Base-by-base conservation (phyloP, 2,888 invertebrate genomes). In the Meganola albula region DNA sequence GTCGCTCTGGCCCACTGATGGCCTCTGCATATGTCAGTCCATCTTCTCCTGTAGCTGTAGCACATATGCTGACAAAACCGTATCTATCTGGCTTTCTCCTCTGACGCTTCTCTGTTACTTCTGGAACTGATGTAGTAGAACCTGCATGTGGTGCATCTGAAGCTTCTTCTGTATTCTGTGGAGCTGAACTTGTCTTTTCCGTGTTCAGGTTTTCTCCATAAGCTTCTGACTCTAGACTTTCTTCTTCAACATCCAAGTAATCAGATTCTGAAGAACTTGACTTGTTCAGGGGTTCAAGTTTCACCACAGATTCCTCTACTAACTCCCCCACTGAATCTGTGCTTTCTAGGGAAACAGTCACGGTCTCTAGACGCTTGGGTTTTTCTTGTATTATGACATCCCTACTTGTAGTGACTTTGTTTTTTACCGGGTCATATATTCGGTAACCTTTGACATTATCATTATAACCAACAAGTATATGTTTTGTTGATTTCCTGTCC, bases 401-500 rank as follows among this genome's bases (percentile, higher is more conserved):
- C 38, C 51, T 34, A 31, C 39, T 46, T n/a, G 40, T 46, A 25
- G 31, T 41, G 22, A 57, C 35, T 10, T 13, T 22, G 30, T 43
- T 45, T 12, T 32, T 27, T 24, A 31, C 37, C 4, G 40, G 44
- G 29, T 52, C 42, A 29, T 43, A 49, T 27, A 53, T 30, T 22
- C 44, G 32, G 27, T 51, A 40, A 8, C 44, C 44, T 27, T 39
- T 42, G 7, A 44, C 32, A 21, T 43, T 31, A 27, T 48, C 36
- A 11, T 46, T 36, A 37, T 48, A 58, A 16, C 52, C 54, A 2
- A 52, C 36, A 29, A 52, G 34, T 11, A 48, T 45, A 36, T 29
- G 27, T 25, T 45, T 37, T 33, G 35, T 36, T 12, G 48, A 34
- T 13, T 55, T 53, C 31, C 22, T 50, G 30, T 49, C 48, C 53